A percentile compares a stretch with the other conserved stretches of the same genome.
phyloP scores from a whole-genome alignment of 2,797 vertebrate species.

The Rallus crepitans region DNA sequence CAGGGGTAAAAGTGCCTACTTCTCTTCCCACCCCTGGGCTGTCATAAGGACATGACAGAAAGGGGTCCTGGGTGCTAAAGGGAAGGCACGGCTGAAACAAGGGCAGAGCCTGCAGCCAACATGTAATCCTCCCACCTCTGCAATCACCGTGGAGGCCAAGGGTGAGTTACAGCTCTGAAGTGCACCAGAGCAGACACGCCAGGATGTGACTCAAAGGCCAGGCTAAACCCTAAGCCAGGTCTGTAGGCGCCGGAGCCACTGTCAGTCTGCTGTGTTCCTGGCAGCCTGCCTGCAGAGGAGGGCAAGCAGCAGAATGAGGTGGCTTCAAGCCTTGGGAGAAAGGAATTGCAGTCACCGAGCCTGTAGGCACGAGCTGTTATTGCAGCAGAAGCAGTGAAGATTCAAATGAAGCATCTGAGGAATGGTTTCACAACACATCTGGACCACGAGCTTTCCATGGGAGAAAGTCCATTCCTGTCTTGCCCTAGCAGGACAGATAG shows the following conservation, averaged over 20 bases:
- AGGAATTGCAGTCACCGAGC: not conserved
- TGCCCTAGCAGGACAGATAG: not conserved
- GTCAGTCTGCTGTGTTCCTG: not conserved
- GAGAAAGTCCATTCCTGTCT: not conserved
- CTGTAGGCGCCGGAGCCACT: not conserved
- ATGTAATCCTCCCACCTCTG: not conserved
- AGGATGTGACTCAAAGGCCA: constrained; percentile 14
- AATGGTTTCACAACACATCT: not conserved
- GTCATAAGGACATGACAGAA: not conserved
- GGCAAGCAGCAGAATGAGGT: not conserved
- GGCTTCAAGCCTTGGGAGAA: not conserved
- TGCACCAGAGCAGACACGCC: not conserved
- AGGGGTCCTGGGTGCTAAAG: not conserved
- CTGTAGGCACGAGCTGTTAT: not conserved
- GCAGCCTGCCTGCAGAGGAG: not conserved
- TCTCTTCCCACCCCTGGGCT: not conserved
- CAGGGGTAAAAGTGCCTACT: not conserved
- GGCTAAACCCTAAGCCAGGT: not conserved
- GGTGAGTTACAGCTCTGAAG: not conserved
- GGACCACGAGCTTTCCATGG: not conserved
- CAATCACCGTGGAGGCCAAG: not conserved
- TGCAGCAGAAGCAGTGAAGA: not conserved
- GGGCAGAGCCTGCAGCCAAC: not conserved
- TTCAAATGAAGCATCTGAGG: not conserved
- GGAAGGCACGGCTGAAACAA: not conserved